Evolutionary conservation across 1,140 invertebrate genomes (phyloP).

Genomic region (Halesus radiatus): DNA sequence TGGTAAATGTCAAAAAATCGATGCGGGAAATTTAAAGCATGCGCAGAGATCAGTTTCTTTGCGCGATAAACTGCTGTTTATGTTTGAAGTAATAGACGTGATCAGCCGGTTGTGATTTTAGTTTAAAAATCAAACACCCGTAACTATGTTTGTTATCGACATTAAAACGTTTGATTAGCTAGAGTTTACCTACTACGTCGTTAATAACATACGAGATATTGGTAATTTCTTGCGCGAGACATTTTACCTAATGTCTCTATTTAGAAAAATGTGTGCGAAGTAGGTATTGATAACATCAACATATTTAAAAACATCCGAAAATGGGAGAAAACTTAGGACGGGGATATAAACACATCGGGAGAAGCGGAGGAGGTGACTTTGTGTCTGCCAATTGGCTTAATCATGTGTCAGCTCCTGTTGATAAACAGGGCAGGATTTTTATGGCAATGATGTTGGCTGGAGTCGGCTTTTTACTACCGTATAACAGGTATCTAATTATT

Average conservation of each 20-base stretch:
- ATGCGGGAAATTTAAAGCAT: slow-evolving; percentile 52
- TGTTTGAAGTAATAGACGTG: slow-evolving; percentile 33
- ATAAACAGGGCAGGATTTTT: slow-evolving; percentile 85
- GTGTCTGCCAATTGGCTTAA: slow-evolving; percentile 64
- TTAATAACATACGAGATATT: not conserved
- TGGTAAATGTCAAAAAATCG: slow-evolving; percentile 45
- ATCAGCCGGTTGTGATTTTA: slow-evolving; percentile 47
- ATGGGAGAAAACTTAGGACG: slow-evolving; percentile 79
- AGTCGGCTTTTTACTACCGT: slow-evolving; percentile 91
- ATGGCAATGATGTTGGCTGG: slow-evolving; percentile 86
- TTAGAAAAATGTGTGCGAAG: not conserved
- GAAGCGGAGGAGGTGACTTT: slow-evolving; percentile 62
- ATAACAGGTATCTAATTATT: slow-evolving; percentile 84
- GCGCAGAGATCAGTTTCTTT: slow-evolving; percentile 25
- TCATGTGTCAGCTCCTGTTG: slow-evolving; percentile 75
- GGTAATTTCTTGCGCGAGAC: not conserved
- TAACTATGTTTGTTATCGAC: slow-evolving; percentile 3
- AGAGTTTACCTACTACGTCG: not conserved
- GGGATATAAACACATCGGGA: slow-evolving; percentile 74
- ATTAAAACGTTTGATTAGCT: not conserved
- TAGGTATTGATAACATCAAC: no score
- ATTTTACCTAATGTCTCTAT: slow-evolving; percentile 8
- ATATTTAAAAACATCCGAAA: slow-evolving; percentile 50
- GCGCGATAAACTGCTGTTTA: slow-evolving; percentile 46
- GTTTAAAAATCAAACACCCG: slow-evolving; percentile 10